Percentiles rank a stretch among this genome's conserved stretches.
phyloP scores from a whole-genome alignment of 2,888 invertebrate genomes.

The Ernsta delagoae region DNA sequence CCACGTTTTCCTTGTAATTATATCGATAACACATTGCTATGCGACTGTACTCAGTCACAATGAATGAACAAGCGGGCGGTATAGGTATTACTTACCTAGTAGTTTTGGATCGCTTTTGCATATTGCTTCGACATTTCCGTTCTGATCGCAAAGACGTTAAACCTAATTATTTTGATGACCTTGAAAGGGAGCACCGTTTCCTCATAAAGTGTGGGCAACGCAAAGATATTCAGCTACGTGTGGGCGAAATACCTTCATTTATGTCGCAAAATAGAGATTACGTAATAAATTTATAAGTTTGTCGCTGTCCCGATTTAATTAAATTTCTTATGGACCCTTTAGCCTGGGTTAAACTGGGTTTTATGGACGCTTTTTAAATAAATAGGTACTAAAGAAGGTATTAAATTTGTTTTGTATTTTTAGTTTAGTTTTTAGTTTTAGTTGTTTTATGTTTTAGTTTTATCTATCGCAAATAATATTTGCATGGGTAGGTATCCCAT shows the following conservation, averaged over 20 bases:
- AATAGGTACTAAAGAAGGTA: no score
- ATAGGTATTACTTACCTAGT: conserved; percentile 53
- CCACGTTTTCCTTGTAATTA: conserved; percentile 16
- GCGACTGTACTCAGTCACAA: conserved; percentile 64
- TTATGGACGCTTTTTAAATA: neutral
- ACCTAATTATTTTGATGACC: conserved; percentile 69
- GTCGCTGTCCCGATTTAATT: conserved; percentile 17
- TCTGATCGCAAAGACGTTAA: conserved; percentile 54
- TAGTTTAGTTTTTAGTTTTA: no score
- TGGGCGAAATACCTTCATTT: conserved; percentile 37
- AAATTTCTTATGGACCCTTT: conserved; percentile 18
- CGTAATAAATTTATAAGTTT: conserved; percentile 41
- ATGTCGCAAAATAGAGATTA: conserved; percentile 52
- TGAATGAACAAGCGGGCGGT: conserved; percentile 72
- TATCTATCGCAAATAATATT: no score
- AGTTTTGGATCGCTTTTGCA: conserved; percentile 69
- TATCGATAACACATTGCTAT: conserved; percentile 33
- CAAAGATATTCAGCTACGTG: conserved; percentile 36
- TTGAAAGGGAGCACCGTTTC: conserved; percentile 59
- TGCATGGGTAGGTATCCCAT: no score
- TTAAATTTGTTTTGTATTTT: no score
- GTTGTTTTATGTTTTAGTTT: no score
- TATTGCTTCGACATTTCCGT: conserved; percentile 79
- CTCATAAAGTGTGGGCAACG: conserved; percentile 62
- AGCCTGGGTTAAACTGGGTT: neutral